phyloP scores from a whole-genome alignment of 2,888 invertebrate genomes.

The Drymonia ruficornis region DNA sequence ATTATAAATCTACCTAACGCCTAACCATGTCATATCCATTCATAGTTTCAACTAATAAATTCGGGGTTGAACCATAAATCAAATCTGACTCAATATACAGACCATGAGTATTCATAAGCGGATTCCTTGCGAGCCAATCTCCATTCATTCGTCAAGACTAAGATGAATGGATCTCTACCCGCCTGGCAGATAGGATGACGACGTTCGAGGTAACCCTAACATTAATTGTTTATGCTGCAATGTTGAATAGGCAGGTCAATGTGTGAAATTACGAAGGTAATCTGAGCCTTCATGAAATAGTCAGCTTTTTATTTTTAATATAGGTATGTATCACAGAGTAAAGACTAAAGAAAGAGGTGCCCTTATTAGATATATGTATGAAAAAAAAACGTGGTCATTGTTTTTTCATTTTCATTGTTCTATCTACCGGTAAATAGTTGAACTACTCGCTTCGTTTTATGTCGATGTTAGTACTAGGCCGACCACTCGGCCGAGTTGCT shows the following conservation, averaged over 20 bases:
- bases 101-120: constrained; percentile 48
- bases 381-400: too few species aligned
- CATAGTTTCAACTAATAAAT: constrained; percentile 18
- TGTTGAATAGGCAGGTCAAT: not conserved
- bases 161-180: constrained; percentile 43
- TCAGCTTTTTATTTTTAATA: too few species aligned
- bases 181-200: constrained; percentile 23
- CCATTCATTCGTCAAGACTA: constrained; percentile 67
- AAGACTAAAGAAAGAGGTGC: too few species aligned
- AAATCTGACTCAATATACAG: constrained; percentile 44
- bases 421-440: too few species aligned
- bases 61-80: constrained; percentile 42
- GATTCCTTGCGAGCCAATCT: constrained; percentile 40
- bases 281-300: too few species aligned
- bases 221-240: not conserved
- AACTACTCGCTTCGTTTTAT: too few species aligned
- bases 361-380: too few species aligned
- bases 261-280: not conserved
- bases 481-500: too few species aligned
- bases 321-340: too few species aligned
- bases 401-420: too few species aligned
- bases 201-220: not conserved
- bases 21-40: not conserved
- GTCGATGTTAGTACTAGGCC: too few species aligned
- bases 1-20: too few species aligned